Evolutionary conservation across 1,140 invertebrate species (phyloP), one percentile per base, ranked within the genome.

Genomic region (Gonioctena quinquepunctata): DNA sequence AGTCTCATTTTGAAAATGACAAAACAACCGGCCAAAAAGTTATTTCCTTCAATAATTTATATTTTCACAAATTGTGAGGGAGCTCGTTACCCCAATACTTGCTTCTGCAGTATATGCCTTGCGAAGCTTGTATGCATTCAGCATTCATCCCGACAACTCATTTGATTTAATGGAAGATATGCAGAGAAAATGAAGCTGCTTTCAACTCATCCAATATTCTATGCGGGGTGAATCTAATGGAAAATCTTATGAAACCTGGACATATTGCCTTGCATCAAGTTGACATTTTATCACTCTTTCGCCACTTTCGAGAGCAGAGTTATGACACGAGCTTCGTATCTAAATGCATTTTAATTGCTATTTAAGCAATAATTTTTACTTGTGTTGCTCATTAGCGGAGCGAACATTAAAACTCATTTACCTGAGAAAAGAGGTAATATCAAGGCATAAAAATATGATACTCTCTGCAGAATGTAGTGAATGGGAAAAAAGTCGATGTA

Each of bases 291-390:
- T 42, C 33, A n/a, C 2, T n/a, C 61, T 21, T 63, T 21, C 21
- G 22, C 13, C 28, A 48, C 42, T 21, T 49, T 42, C 19, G 6
- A 63, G 42, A 19, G 42, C 22, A 19, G 18, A 63, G 42, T 63
- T 63, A 63, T 63, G 28, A 63, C 42, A 61, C 7, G 25, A 19
- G 59, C 27, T 28, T 61, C 59, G 59, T 28, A 63, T 63, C 23
- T 63, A 50, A 63, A 63, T 63, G 61, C 61, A 63, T 63, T 49
- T 63, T 63, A 63, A 63, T 63, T 63, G 28, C 18, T 63, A 63
- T 63, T 63, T 63, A 48, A 49, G 61, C 21, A 63, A 63, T 63
- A 63, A 63, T 50, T 63, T 63, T 63, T 63, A 21, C 61, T 63
- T 63, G 61, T 63, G 33, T 63, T 50, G 61, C 61, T 63, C 61